Base-by-base conservation (phyloP, 92 coral and sea anemone genomes). In the Palythoa heliodiscus region DNA sequence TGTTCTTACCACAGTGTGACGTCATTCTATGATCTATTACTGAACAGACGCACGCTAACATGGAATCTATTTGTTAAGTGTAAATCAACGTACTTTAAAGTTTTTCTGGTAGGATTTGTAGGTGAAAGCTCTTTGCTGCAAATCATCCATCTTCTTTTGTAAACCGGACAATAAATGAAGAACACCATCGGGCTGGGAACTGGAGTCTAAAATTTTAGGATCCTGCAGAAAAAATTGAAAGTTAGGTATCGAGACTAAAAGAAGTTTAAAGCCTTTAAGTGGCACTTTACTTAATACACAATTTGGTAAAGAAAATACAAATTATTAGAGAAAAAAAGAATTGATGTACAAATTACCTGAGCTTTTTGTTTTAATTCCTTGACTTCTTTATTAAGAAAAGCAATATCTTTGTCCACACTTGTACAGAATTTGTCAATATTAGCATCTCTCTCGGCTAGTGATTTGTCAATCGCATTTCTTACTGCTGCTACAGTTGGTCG, bases 391-490 rank as follows among this genome's bases (percentile, higher is more conserved):
- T 96, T 95, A 54, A 97, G 97, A 47, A 90, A 58, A 5, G 91
- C 90, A 85, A 96, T 94, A 73, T 96, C 99, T 82, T 96, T 96
- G 79, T 96, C 99, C 77, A 96, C 89, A 74, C 92, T 92, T 15
- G 99, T 97, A 52, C 99, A 97, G 95, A 97, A 95, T 82, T 95
- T 97, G 90, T 97, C 99, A 17, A 97, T 90, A 69, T 97, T 95
- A 67, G 98, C 95, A 83, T 97, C 99, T 85, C 98, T 94, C 88
- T 97, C 99, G 2, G 99, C 99, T 22, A 97, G 77, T 0, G 99
- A 92, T 81, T 95, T 97, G 94, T 97, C 99, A 78, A 97, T 97
- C 85, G 92, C 98, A 84, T 95, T 97, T 52, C 99, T 95, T 19
- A 97, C 98, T 57, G 96, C 86, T 19, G 99, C 92, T 13, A 97